Evolutionary conservation across 2,113 vertebrate species (phyloP).

Genomic region (Prochilodus magdalenae): DNA sequence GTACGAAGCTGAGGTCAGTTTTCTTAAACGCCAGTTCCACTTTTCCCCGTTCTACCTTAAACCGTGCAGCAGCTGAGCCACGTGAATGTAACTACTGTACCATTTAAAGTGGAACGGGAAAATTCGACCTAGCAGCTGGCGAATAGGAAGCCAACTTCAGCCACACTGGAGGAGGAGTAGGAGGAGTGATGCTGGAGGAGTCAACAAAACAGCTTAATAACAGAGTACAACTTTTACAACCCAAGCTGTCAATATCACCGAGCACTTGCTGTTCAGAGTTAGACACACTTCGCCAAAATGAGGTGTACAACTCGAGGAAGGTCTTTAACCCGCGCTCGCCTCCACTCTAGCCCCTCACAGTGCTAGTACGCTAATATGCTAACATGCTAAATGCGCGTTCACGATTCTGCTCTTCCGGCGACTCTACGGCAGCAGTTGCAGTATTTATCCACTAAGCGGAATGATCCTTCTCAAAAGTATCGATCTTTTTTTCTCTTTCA

Average conservation of each 20-base stretch:
- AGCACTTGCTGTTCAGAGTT: neutral
- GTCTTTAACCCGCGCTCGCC: neutral
- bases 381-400: slow-evolving; percentile 71
- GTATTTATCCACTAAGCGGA: slow-evolving; percentile 59
- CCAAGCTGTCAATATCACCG: neutral
- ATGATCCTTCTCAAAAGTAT: slow-evolving; percentile 21
- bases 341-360: neutral
- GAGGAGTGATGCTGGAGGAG: neutral
- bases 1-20: no score
- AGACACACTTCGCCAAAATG: neutral
- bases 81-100: no score
- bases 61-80: no score
- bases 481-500: neutral
- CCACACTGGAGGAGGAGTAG: no score
- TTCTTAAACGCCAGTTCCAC: no score
- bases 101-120: no score
- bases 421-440: slow-evolving; percentile 70
- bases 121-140: no score
- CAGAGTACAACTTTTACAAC: neutral
- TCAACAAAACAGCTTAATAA: neutral
- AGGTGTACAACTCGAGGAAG: neutral
- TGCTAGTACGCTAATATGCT: slow-evolving; percentile 36
- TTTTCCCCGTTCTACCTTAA: no score
- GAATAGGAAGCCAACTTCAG: no score
- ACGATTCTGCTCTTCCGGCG: slow-evolving; percentile 82